These are phyloP conservation scores for Platyscapa corneri DNA, from an alignment of 1,140 invertebrate genomes.

Conservation along the genomic window DNA sequence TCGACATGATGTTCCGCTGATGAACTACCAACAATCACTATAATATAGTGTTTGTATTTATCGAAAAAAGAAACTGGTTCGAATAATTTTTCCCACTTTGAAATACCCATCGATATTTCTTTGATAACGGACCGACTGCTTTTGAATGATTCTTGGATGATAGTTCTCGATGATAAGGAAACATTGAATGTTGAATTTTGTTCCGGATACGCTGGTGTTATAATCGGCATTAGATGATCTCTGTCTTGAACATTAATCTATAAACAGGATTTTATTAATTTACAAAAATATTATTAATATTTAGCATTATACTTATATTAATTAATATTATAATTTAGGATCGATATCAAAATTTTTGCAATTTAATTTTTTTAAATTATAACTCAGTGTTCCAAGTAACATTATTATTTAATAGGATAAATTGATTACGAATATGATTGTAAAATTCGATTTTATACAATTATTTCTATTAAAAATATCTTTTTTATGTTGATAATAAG, in stretches of 20 bases:
- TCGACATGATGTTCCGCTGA: not conserved
- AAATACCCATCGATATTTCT: not conserved
- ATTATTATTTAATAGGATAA: too few species aligned
- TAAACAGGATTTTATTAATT: not conserved
- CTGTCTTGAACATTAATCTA: conserved; percentile 18
- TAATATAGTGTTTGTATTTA: conserved; percentile 19
- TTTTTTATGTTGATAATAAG: too few species aligned
- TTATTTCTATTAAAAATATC: too few species aligned
- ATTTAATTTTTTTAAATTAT: too few species aligned
- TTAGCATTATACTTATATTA: not conserved
- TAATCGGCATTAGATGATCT: conserved; percentile 23
- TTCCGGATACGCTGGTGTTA: conserved; percentile 25
- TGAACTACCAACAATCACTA: not conserved
- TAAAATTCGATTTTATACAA: too few species aligned
- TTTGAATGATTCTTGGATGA: conserved; percentile 15
- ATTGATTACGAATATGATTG: too few species aligned
- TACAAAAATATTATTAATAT: not conserved
- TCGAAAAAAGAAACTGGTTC: conserved; percentile 19
- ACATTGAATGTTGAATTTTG: conserved; percentile 27
- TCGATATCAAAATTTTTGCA: too few species aligned
- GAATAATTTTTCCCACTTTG: conserved; percentile 17
- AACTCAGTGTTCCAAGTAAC: too few species aligned
- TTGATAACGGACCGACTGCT: not conserved
- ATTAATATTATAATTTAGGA: not conserved
- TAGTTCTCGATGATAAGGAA: not conserved